Conservation (phyloP, 2,113 vertebrate species). For the Bubalus kerabau region DNA sequence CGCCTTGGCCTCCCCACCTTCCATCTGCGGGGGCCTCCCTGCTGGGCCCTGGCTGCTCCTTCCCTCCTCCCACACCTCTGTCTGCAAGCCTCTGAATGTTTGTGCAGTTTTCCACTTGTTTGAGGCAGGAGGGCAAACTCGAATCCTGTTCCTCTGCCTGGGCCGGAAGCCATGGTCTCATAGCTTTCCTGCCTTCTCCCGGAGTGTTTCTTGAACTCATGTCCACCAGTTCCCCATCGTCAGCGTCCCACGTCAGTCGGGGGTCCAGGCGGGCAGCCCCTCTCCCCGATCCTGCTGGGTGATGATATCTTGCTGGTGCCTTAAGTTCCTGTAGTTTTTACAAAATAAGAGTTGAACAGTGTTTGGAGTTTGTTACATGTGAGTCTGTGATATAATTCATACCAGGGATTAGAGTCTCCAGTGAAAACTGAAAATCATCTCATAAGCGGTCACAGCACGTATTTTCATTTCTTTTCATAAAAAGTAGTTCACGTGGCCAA, state of each 20-base stretch:
- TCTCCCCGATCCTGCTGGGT: neutral
- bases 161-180: neutral
- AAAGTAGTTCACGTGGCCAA: too few relatives aligned
- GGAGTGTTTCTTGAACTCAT: fast-evolving
- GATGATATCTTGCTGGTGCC: neutral
- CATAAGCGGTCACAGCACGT: fast-evolving
- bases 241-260: fast-evolving
- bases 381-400: neutral
- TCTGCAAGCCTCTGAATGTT: neutral
- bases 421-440: neutral
- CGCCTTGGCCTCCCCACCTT: neutral
- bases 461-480: neutral
- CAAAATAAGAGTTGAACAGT: neutral
- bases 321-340: neutral
- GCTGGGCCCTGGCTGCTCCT: neutral
- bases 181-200: too few relatives aligned
- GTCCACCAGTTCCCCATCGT: fast-evolving
- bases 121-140: neutral
- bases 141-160: neutral
- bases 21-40: neutral
- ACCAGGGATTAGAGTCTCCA: neutral
- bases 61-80: too few relatives aligned
- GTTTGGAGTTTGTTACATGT: neutral
- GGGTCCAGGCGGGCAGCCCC: neutral
- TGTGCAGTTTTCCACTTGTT: neutral